These are phyloP conservation scores for Cherax destructor DNA, from an alignment of 1,140 invertebrate species.

Conservation along the genomic window DNA sequence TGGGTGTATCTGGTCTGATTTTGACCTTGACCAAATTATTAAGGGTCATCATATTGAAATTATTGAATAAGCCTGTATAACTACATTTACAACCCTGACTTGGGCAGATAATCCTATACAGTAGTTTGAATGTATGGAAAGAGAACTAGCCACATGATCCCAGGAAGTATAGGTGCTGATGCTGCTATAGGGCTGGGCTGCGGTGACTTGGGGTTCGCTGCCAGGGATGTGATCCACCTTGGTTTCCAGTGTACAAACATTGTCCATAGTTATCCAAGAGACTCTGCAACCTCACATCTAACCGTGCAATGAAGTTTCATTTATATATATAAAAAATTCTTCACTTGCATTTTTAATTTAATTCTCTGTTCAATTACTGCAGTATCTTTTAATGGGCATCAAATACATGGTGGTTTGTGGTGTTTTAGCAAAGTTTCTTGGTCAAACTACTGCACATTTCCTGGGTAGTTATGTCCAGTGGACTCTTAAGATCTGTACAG, in stretches of 20 bases:
- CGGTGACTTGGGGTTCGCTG: constrained; percentile 51
- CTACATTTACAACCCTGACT: constrained; percentile 40
- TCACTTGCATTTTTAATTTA: neutral
- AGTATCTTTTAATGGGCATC: neutral
- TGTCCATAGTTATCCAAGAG: constrained; percentile 34
- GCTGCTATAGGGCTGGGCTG: constrained; percentile 58
- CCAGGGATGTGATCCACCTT: constrained; percentile 60
- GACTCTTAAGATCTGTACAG: constrained; percentile 53
- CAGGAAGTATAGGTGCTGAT: constrained; percentile 56
- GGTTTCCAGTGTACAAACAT: constrained; percentile 58
- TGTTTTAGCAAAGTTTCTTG: constrained; percentile 49
- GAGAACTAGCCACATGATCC: constrained; percentile 43
- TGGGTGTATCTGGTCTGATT: constrained; percentile 42
- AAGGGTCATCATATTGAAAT: constrained; percentile 22
- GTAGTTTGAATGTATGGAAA: constrained; percentile 28
- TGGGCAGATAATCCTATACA: constrained; percentile 16
- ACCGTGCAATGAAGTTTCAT: no score
- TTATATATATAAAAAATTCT: no score
- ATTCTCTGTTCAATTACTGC: neutral
- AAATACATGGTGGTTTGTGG: neutral
- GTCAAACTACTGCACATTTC: constrained; percentile 48
- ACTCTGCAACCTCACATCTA: constrained; percentile 30
- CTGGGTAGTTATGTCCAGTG: constrained; percentile 59
- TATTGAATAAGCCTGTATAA: constrained; percentile 28
- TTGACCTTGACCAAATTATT: constrained; percentile 23